phyloP scores from a whole-genome alignment of 2,113 vertebrate genomes.

The Cavia aperea region DNA sequence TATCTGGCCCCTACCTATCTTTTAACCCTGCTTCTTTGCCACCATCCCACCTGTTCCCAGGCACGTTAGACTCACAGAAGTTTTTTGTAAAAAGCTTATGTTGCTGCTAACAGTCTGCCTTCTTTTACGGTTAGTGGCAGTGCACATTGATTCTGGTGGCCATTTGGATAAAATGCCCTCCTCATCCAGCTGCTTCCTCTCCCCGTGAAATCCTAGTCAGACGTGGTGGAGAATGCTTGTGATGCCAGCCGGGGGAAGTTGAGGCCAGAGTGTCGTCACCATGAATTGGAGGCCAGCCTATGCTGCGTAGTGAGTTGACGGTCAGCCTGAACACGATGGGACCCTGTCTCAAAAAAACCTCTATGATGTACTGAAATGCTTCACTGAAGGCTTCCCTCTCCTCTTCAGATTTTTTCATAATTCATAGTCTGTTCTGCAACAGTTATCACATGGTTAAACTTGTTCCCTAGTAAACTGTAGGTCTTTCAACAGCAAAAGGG shows the following conservation, averaged over 20 bases:
- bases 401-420: not conserved
- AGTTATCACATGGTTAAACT: conserved; percentile 8
- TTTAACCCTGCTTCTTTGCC: not conserved
- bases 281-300: not conserved
- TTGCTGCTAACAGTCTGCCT: not conserved
- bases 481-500: not conserved
- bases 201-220: not conserved
- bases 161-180: not conserved
- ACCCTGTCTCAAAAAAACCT: not conserved
- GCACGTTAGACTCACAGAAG: conserved; percentile 14
- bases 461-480: not conserved
- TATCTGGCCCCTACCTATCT: not conserved
- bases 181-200: not conserved
- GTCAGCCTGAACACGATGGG: not conserved
- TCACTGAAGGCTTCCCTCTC: not conserved
- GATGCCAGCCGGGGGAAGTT: not conserved
- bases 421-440: not conserved
- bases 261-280: not conserved
- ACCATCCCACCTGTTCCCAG: not conserved
- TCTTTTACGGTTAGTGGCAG: conserved; percentile 8
- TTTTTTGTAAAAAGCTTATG: not conserved
- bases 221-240: not conserved
- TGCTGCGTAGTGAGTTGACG: not conserved
- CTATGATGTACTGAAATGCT: not conserved
- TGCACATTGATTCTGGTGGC: not conserved